These are phyloP conservation scores for Drosophila rufa DNA, from an alignment of 1,140 invertebrate genomes.

Conservation along the genomic window DNA sequence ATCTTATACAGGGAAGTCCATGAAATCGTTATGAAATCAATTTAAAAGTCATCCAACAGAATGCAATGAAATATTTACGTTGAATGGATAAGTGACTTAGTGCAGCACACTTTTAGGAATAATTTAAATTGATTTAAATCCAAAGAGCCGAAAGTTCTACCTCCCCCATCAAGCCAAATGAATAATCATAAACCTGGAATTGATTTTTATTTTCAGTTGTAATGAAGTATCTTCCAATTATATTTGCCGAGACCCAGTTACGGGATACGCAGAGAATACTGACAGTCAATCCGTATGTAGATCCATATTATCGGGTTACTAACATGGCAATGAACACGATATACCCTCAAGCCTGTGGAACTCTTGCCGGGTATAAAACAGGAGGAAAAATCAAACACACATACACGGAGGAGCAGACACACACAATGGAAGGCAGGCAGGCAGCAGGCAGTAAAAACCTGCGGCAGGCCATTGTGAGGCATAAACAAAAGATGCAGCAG, in stretches of 20 bases:
- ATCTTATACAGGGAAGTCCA: too few relatives aligned
- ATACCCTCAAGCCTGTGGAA: neutral
- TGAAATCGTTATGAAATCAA: too few relatives aligned
- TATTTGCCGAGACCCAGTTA: too few relatives aligned
- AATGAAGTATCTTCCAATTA: neutral
- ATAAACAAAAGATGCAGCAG: constrained; percentile 81
- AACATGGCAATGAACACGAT: neutral
- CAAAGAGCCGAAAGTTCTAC: too few relatives aligned
- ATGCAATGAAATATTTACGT: too few relatives aligned
- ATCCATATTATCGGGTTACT: neutral
- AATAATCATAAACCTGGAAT: neutral
- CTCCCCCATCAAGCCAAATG: too few relatives aligned
- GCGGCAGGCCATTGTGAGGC: constrained; percentile 77
- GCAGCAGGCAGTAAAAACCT: constrained; percentile 75
- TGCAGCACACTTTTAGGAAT: too few relatives aligned
- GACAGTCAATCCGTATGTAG: too few relatives aligned
- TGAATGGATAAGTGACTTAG: too few relatives aligned
- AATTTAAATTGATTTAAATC: neutral
- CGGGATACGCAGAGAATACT: too few relatives aligned
- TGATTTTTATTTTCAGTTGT: neutral
- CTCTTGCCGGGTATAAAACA: neutral
- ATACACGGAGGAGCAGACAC: constrained; percentile 2
- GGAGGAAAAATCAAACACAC: constrained; percentile 31
- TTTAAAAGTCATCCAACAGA: too few relatives aligned
- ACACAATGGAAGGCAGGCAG: constrained; percentile 57